phyloP scores from a whole-genome alignment of 2,888 invertebrate genomes.

The Neocrepidodera transversa region DNA sequence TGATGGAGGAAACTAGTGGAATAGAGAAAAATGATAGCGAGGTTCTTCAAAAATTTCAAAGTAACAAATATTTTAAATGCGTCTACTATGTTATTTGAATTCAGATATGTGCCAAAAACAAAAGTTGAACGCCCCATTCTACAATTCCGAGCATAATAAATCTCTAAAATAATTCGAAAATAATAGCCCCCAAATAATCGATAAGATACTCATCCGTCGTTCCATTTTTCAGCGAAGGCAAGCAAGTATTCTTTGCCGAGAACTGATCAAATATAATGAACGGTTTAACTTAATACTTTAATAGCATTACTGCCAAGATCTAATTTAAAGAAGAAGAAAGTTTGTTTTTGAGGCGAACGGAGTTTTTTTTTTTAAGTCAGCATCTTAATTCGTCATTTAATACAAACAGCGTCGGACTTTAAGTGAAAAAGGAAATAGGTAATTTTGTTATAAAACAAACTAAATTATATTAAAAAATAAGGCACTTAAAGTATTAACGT shows the following conservation, averaged over 20 bases:
- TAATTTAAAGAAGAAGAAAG: constrained; percentile 4
- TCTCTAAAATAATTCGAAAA: constrained; percentile 9
- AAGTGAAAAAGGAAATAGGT: too few relatives aligned
- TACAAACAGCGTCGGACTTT: not conserved
- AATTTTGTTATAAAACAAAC: too few relatives aligned
- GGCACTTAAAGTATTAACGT: too few relatives aligned
- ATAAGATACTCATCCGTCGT: constrained; percentile 5
- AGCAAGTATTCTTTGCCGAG: constrained; percentile 3
- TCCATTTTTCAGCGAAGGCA: constrained; percentile 11
- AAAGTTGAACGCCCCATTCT: not conserved
- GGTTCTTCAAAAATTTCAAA: too few relatives aligned
- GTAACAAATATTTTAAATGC: too few relatives aligned
- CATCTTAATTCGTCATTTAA: not conserved
- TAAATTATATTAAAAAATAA: too few relatives aligned
- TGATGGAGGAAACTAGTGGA: too few relatives aligned
- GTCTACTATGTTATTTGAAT: too few relatives aligned
- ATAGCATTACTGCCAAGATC: constrained; percentile 6
- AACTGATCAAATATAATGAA: constrained; percentile 15
- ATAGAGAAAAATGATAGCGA: too few relatives aligned
- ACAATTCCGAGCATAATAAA: not conserved
- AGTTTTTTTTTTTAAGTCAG: not conserved
- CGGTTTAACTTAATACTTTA: constrained; percentile 15
- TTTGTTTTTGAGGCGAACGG: not conserved
- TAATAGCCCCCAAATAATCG: not conserved
- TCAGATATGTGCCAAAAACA: not conserved